Conservation (phyloP, 2,888 invertebrate species). For the Myopa tessellatipennis region DNA sequence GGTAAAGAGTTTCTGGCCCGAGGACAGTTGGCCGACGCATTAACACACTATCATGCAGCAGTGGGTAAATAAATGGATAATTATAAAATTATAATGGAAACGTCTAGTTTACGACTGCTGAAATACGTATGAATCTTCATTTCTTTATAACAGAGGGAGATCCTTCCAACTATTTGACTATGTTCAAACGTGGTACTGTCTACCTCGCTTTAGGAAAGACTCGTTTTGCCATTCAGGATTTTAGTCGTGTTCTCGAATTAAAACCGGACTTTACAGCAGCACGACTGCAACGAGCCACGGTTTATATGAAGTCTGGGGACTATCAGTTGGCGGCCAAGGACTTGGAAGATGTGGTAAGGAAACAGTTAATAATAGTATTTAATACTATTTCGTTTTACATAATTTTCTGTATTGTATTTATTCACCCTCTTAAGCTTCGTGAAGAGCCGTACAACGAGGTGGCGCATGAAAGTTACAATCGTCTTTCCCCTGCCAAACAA, state of each 20-base stretch:
- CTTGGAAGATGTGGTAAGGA: conserved; percentile 85
- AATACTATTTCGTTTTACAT: background rate
- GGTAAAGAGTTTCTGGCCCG: conserved; percentile 91
- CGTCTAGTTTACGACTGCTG: background rate
- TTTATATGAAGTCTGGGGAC: conserved; percentile 90
- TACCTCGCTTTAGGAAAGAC: conserved; percentile 96
- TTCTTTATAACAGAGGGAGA: conserved; percentile 81
- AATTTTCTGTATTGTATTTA: background rate
- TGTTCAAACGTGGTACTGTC: conserved; percentile 95
- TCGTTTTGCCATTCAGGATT: conserved; percentile 93
- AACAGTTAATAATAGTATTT: background rate
- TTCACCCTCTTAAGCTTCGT: conserved; percentile 70
- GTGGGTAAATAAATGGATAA: conserved; percentile 77
- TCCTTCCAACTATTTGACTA: conserved; percentile 94
- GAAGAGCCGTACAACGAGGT: conserved; percentile 83
- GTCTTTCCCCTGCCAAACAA: conserved; percentile 74
- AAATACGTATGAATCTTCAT: background rate
- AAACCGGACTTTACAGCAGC: conserved; percentile 96
- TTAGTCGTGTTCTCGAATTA: conserved; percentile 90
- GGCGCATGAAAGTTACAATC: conserved; percentile 76
- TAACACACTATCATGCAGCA: conserved; percentile 97
- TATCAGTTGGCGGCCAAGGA: conserved; percentile 85
- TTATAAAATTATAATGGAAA: background rate
- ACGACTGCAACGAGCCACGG: conserved; percentile 83
- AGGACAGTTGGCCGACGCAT: conserved; percentile 94